Evolutionary conservation across 2,888 invertebrate species (phyloP).

Genomic region (Rugalucina vietnamica): DNA sequence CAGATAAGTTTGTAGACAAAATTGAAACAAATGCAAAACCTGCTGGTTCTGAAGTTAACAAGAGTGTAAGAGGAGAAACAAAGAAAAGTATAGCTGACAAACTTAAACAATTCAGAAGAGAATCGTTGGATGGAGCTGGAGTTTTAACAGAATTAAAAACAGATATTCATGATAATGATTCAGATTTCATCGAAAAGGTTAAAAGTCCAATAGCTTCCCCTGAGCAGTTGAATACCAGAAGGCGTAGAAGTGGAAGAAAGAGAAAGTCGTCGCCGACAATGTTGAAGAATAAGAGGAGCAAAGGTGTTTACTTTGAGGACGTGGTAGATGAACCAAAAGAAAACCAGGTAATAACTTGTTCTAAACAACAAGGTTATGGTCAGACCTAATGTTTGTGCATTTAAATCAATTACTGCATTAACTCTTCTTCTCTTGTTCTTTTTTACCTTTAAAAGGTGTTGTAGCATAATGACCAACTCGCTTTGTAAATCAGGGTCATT

Average conservation of each 20-base stretch:
- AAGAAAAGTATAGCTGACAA: conserved; percentile 39
- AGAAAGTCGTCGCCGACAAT: conserved; percentile 28
- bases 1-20: not conserved
- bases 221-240: conserved; percentile 49
- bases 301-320: conserved; percentile 44
- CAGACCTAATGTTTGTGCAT: not conserved
- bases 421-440: too few relatives aligned
- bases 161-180: not conserved
- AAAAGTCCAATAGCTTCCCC: not conserved
- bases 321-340: conserved; percentile 18
- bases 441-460: too few relatives aligned
- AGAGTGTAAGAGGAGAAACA: conserved; percentile 20
- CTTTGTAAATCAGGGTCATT: too few relatives aligned
- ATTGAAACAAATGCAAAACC: not conserved
- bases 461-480: too few relatives aligned
- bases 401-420: not conserved
- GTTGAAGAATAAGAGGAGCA: conserved; percentile 30
- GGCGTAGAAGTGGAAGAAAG: conserved; percentile 50
- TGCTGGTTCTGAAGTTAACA: not conserved
- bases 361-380: too few relatives aligned
- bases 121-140: not conserved
- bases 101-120: conserved; percentile 21
- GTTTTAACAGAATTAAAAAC: not conserved
- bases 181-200: not conserved
- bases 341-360: not conserved